Evolutionary conservation across 2,797 vertebrate species (phyloP).

Genomic region (Ambastaia sidthimunki): DNA sequence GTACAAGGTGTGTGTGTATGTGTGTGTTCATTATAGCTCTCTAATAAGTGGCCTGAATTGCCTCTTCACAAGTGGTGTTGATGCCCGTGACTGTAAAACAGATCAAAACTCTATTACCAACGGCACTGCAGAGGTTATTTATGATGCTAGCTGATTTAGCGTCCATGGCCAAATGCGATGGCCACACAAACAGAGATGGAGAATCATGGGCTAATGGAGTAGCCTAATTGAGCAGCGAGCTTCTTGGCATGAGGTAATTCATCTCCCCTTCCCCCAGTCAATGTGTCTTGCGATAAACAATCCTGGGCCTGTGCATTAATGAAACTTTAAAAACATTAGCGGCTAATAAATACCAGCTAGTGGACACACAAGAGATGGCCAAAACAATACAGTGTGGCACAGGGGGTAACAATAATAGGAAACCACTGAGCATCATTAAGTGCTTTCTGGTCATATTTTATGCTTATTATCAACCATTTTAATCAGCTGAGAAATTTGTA

Average conservation of each 20-base stretch:
- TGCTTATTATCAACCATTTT: background rate
- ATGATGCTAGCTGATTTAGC: slow-evolving; percentile 93
- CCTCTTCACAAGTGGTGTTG: slow-evolving; percentile 76
- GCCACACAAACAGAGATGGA: slow-evolving; percentile 87
- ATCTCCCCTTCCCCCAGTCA: slow-evolving; percentile 68
- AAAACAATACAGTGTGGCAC: slow-evolving; percentile 54
- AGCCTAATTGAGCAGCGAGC: slow-evolving; percentile 88
- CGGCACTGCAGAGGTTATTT: slow-evolving; percentile 93
- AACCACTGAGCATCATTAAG: slow-evolving; percentile 18
- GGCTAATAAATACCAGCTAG: slow-evolving; percentile 85
- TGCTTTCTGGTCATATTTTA: background rate
- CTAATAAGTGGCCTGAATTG: slow-evolving; percentile 77
- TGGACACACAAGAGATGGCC: slow-evolving; percentile 68
- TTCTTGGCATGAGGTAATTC: slow-evolving; percentile 90
- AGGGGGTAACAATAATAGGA: slow-evolving; percentile 13
- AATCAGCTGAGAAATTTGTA: slow-evolving; percentile 1
- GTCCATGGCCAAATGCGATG: slow-evolving; percentile 86
- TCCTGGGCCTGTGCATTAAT: slow-evolving; percentile 90
- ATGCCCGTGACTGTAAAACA: slow-evolving; percentile 88
- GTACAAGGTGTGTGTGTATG: slow-evolving; percentile 35
- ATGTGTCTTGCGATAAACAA: slow-evolving; percentile 81
- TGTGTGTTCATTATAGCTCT: slow-evolving; percentile 61
- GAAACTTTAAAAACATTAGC: slow-evolving; percentile 95
- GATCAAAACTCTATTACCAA: slow-evolving; percentile 93
- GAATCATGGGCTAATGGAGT: slow-evolving; percentile 99